Evolutionary conservation across 2,113 vertebrate species (phyloP).

Genomic region (Genyomyrus donnyi): DNA sequence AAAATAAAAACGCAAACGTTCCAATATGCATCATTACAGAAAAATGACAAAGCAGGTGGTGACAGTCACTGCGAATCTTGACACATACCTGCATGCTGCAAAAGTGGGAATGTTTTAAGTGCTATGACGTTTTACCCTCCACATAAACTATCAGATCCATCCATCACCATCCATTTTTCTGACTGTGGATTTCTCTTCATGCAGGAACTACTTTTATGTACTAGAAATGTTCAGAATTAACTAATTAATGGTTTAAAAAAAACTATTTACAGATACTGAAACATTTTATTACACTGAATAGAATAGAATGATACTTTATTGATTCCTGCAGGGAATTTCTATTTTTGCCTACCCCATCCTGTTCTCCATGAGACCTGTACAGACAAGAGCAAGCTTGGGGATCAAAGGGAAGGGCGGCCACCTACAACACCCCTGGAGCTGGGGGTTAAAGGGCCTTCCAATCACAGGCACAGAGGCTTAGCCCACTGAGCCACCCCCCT

Average conservation of each 20-base stretch:
- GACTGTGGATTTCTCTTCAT: not conserved
- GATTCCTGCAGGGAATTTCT: not conserved
- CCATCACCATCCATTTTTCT: not conserved
- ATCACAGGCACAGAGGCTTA: not conserved
- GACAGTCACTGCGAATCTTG: conserved; percentile 4
- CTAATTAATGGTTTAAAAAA: not conserved
- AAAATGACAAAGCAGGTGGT: not conserved
- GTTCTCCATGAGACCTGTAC: not conserved
- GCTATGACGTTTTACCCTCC: not conserved
- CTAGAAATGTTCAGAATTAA: not conserved
- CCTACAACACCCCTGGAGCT: not conserved
- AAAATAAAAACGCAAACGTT: not conserved
- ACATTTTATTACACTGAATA: not conserved
- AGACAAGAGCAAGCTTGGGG: not conserved
- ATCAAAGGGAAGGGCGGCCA: not conserved
- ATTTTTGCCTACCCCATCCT: not conserved
- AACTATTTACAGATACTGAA: not conserved
- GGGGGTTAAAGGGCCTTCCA: not conserved
- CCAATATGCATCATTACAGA: not conserved
- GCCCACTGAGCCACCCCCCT: not conserved
- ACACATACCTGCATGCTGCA: not conserved
- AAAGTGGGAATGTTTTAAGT: not conserved
- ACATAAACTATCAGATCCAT: not conserved
- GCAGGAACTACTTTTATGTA: not conserved
- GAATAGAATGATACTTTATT: not conserved